These are phyloP conservation scores for Crossocerus cetratus DNA, from an alignment of 2,888 invertebrate genomes.

Conservation along the genomic window DNA sequence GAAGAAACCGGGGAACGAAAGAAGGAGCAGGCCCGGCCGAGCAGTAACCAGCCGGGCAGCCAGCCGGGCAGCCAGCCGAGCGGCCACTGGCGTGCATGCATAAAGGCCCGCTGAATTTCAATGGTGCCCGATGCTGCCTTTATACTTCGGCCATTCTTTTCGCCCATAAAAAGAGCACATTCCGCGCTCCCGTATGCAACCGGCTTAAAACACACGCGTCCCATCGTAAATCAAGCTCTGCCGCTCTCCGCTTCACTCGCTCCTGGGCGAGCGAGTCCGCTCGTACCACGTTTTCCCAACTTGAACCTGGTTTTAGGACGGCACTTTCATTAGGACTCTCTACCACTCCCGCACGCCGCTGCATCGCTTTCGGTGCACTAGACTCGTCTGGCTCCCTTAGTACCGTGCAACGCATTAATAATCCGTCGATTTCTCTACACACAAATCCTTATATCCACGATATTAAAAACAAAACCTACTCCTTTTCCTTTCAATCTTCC, in stretches of 20 bases:
- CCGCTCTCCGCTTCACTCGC: slow-evolving; percentile 14
- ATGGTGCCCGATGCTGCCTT: slow-evolving; percentile 63
- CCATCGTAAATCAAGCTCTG: slow-evolving; percentile 67
- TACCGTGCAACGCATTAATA: no score
- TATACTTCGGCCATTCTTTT: slow-evolving; percentile 67
- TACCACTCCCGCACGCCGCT: background rate
- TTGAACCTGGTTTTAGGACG: slow-evolving; percentile 2
- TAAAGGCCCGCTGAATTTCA: slow-evolving; percentile 69
- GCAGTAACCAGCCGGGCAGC: slow-evolving; percentile 17
- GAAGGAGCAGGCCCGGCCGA: no score
- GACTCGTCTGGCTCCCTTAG: background rate
- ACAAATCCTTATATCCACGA: no score
- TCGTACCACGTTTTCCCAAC: slow-evolving; percentile 8
- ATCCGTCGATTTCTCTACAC: no score
- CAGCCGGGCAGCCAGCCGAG: slow-evolving; percentile 43
- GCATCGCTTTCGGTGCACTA: background rate
- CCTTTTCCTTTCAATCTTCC: no score
- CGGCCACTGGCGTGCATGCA: slow-evolving; percentile 52
- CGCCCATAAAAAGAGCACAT: slow-evolving; percentile 70
- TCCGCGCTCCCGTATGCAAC: slow-evolving; percentile 63
- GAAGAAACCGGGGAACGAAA: slow-evolving; percentile 22
- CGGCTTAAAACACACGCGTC: slow-evolving; percentile 63
- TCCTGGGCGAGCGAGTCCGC: background rate
- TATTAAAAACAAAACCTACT: no score
- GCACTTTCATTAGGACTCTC: slow-evolving; percentile 45